Base-by-base conservation (phyloP, 2,888 invertebrate genomes). In the Cephus pygmeus region DNA sequence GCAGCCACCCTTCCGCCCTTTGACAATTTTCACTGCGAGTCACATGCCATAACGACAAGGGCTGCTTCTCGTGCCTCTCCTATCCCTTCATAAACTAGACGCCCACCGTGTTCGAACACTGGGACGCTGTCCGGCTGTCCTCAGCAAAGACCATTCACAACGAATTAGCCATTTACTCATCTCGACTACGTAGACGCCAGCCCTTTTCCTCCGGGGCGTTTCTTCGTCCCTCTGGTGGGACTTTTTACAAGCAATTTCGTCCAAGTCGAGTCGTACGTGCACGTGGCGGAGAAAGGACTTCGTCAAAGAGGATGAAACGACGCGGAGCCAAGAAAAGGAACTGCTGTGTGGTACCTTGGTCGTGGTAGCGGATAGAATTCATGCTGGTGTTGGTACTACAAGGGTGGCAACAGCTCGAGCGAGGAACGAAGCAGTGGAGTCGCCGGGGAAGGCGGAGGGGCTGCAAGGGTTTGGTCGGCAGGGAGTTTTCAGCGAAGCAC, bases 401-500 rank as follows among this genome's bases (percentile, higher is more conserved):
- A 56, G 56, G 56, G 56, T 56, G 56, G 56, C 56, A 56, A 56
- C 56, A 56, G 56, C 23, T 56, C 56, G 56, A 56, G 56, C 56
- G 56, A 23, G 9, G 23, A 56, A 23, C 56, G 23, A 56, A 56
- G 23, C 23, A 74, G 34, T 4, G 4, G 15, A 34, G 34, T 12
- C 71, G 30, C 15, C 4, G 71, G 1, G 12, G 34, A 4, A 23
- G 23, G 34, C 31, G 23, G 0, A n/a, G n/a, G 68, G 6, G 2
- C 15, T 34, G 34, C 15, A 23, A 23, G 40, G 56, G 56, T 9
- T 23, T 2, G 56, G 56, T 23, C 56, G 56, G 56, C 23, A 56
- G 56, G 56, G 56, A 73, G 34, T 77, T 56, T 71, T 73, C 77
- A 68, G 33, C 69, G 34, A 73, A 77, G 73, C 73, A 73, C 73